Evolutionary conservation across 2,888 invertebrate species (phyloP).

Genomic region (Melipona beecheii): DNA sequence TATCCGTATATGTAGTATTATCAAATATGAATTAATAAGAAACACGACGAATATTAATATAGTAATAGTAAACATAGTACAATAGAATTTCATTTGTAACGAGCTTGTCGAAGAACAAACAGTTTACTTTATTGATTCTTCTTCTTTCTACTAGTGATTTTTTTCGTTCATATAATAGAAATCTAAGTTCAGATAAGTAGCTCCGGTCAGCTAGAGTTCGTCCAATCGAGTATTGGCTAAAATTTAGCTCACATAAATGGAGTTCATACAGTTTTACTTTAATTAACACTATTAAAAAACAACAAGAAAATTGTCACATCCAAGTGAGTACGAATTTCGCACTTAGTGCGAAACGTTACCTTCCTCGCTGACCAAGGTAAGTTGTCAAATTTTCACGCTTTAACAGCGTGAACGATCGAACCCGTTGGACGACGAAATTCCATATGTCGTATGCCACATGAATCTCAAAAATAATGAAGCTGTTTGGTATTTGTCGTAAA

Average conservation of each 20-base stretch:
- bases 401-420: neutral
- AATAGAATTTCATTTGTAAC: too few relatives aligned
- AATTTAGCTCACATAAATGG: too few relatives aligned
- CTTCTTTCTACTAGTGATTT: too few relatives aligned
- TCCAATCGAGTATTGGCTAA: too few relatives aligned
- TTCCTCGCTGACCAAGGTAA: neutral
- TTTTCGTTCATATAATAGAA: too few relatives aligned
- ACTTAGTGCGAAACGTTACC: slow-evolving; percentile 13
- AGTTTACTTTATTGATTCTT: too few relatives aligned
- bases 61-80: too few relatives aligned
- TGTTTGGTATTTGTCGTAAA: slow-evolving; percentile 48
- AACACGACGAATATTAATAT: too few relatives aligned
- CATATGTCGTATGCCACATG: neutral
- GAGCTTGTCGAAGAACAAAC: too few relatives aligned
- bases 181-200: too few relatives aligned
- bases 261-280: neutral
- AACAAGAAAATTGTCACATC: neutral
- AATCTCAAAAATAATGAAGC: slow-evolving; percentile 46
- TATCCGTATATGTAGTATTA: too few relatives aligned
- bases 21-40: neutral
- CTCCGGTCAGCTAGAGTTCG: too few relatives aligned
- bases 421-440: neutral
- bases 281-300: neutral
- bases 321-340: neutral
- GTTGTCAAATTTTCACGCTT: slow-evolving; percentile 11